Conservation (phyloP, 2,888 invertebrate genomes). For the Pseudanteris insignis region DNA sequence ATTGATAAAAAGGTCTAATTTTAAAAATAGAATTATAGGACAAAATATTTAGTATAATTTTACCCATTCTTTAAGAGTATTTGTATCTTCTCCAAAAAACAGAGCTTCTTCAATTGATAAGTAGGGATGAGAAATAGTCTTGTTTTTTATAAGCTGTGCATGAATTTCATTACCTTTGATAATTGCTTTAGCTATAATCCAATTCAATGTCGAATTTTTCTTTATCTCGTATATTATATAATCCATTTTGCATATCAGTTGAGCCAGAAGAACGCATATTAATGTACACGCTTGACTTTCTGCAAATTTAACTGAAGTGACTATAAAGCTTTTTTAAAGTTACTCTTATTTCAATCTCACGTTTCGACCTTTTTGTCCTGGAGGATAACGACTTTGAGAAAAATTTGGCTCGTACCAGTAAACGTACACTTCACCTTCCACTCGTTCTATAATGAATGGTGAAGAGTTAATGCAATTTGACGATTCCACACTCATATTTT, state of each 20-base stretch:
- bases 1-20: too few relatives aligned
- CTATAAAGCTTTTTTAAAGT: constrained; percentile 2
- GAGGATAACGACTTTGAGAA: constrained; percentile 71
- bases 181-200: constrained; percentile 69
- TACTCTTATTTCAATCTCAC: too few relatives aligned
- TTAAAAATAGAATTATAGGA: not conserved
- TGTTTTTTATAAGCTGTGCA: constrained; percentile 55
- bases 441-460: constrained; percentile 49
- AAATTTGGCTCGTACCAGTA: constrained; percentile 72
- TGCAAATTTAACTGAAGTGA: constrained; percentile 14
- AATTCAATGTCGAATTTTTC: constrained; percentile 61
- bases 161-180: constrained; percentile 71
- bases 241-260: constrained; percentile 51
- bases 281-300: constrained; percentile 74
- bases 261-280: constrained; percentile 71
- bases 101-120: constrained; percentile 63
- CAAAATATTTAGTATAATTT: not conserved
- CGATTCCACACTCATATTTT: constrained; percentile 57
- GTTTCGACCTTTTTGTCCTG: constrained; percentile 58
- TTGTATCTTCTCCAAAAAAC: constrained; percentile 59
- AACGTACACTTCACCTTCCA: constrained; percentile 55
- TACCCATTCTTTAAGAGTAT: constrained; percentile 62
- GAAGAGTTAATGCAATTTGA: constrained; percentile 53
- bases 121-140: constrained; percentile 58
- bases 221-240: constrained; percentile 50